phyloP scores from a whole-genome alignment of 1,140 invertebrate species.

The Drosophila sucinea region DNA sequence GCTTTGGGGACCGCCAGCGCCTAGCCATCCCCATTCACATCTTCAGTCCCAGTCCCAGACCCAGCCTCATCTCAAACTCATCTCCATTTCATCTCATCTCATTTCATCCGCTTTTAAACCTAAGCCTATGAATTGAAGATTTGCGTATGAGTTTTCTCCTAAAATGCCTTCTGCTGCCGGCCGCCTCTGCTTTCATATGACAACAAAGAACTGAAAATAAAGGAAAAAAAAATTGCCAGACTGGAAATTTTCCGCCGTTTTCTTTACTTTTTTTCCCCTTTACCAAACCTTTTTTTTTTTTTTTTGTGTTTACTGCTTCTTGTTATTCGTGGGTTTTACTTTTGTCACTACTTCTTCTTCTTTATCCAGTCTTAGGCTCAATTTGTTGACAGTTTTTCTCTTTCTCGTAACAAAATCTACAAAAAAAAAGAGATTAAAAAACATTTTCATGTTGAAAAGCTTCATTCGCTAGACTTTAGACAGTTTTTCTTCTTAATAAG shows the following conservation, averaged over 20 bases:
- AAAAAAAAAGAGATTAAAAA: background rate
- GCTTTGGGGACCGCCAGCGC: slow-evolving; percentile 35
- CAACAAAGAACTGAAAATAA: slow-evolving; percentile 14
- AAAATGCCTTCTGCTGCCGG: slow-evolving; percentile 12
- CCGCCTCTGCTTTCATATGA: slow-evolving; percentile 17
- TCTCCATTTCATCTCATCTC: slow-evolving; percentile 33
- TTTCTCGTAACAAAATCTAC: background rate
- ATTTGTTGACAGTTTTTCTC: background rate
- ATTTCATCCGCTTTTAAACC: slow-evolving; percentile 23
- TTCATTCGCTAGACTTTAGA: background rate
- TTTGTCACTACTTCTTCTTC: background rate
- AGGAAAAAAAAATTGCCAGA: slow-evolving; percentile 6
- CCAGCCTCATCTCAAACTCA: background rate
- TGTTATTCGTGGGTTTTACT: slow-evolving; percentile 1
- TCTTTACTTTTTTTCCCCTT: background rate
- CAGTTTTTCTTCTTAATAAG: background rate
- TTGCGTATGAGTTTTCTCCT: slow-evolving; percentile 18
- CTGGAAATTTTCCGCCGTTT: background rate
- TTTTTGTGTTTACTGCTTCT: background rate
- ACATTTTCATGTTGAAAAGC: background rate
- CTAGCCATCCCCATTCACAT: too few species aligned
- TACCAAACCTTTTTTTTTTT: background rate
- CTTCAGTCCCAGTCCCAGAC: background rate
- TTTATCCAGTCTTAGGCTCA: slow-evolving; percentile 3
- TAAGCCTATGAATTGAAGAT: slow-evolving; percentile 41